Percentiles rank a stretch among this genome's conserved stretches.
Conservation (phyloP, 1,140 invertebrate species). For the Cotesia chilonis region DNA sequence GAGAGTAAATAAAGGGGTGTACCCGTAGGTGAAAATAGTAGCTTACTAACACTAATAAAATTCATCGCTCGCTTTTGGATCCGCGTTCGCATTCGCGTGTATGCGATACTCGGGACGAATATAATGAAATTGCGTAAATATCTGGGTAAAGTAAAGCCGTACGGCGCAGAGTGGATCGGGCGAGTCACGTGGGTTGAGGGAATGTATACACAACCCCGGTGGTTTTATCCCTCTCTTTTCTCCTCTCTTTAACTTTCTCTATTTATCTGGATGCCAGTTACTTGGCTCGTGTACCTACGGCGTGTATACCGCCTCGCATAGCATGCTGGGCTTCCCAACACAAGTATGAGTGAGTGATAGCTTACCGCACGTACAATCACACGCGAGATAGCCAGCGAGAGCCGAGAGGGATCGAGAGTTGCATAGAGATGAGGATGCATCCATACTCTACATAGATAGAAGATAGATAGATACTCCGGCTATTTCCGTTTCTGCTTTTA, state of each 20-base stretch:
- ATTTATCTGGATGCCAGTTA: too few relatives aligned
- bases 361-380: slow-evolving; percentile 19
- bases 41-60: neutral
- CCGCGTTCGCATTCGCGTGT: too few relatives aligned
- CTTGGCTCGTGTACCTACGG: too few relatives aligned
- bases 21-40: slow-evolving; percentile 1
- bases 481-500: neutral
- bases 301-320: too few relatives aligned
- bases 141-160: too few relatives aligned
- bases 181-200: too few relatives aligned
- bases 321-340: neutral
- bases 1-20: neutral
- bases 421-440: slow-evolving; percentile 37
- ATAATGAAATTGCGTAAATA: too few relatives aligned
- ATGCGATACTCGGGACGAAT: too few relatives aligned
- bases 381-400: slow-evolving; percentile 32
- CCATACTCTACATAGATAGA: slow-evolving; percentile 27
- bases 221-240: too few relatives aligned
- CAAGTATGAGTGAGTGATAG: slow-evolving; percentile 25
- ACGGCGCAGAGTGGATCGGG: too few relatives aligned
- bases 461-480: slow-evolving; percentile 6
- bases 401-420: slow-evolving; percentile 28
- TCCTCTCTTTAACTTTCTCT: too few relatives aligned
- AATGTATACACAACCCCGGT: too few relatives aligned
- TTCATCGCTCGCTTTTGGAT: neutral